Evolutionary conservation across 1,140 invertebrate genomes (phyloP).

Genomic region (Pinna nobilis): DNA sequence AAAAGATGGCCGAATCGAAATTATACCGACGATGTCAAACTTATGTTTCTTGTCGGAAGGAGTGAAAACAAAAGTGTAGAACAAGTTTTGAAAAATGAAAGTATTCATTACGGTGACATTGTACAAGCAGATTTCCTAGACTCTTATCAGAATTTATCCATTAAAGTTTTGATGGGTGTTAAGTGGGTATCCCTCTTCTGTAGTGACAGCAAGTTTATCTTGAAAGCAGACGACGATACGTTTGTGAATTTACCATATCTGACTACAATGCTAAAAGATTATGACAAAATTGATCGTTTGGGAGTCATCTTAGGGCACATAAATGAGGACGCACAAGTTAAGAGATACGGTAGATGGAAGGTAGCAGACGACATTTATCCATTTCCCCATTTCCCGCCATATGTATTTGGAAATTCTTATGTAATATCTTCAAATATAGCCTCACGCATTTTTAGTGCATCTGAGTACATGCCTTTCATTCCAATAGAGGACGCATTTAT

Average conservation of each 20-base stretch:
- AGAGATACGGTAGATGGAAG: constrained; percentile 61
- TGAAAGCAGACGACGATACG: constrained; percentile 78
- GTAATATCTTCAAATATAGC: constrained; percentile 59
- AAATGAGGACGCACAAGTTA: constrained; percentile 50
- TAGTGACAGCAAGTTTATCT: constrained; percentile 76
- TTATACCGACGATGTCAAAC: constrained; percentile 15
- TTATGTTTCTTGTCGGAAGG: constrained; percentile 54
- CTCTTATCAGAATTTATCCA: constrained; percentile 88
- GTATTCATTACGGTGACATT: constrained; percentile 81
- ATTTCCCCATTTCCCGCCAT: constrained; percentile 59
- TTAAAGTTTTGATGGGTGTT: constrained; percentile 89
- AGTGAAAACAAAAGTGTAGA: constrained; percentile 30
- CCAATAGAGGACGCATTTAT: constrained; percentile 75
- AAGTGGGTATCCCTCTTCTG: constrained; percentile 85
- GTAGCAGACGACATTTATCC: constrained; percentile 58
- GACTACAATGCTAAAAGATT: constrained; percentile 37
- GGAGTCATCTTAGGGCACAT: constrained; percentile 38
- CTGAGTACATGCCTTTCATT: constrained; percentile 60
- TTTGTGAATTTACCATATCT: constrained; percentile 74
- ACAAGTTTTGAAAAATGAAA: constrained; percentile 78
- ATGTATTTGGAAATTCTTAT: constrained; percentile 64
- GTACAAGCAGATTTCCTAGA: constrained; percentile 88
- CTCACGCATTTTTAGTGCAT: constrained; percentile 44
- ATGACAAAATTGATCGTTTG: constrained; percentile 28
- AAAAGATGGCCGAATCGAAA: constrained; percentile 33